Evolutionary conservation across 2,797 vertebrate genomes (phyloP), one percentile per base, ranked within the genome.

Genomic region (Benthosema pterotum): DNA sequence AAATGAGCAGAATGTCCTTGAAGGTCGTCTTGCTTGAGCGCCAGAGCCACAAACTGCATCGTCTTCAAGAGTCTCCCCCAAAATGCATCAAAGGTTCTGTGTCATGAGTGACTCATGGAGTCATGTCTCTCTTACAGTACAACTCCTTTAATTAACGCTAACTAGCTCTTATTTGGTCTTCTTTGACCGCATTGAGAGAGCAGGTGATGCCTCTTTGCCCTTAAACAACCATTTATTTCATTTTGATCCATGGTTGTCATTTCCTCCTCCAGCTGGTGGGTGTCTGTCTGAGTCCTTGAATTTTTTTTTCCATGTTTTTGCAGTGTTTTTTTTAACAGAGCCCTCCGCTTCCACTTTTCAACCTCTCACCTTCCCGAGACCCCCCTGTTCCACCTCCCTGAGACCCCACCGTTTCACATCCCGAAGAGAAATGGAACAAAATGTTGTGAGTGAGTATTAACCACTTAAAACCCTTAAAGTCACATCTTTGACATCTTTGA

Each of bases 1-100:
- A 89, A 91, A 92, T 85, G 82, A 86, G 79, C 60, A 42, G 69
- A 89, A 84, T 79, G 88, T 91, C 88, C 88, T 92, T 92, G 86
- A 92, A 92, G 88, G 91, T 91, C 77, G 42, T 83, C 68, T 76
- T 84, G 80, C 64, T 76, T 75, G 82, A 77, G 67, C 63, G 65
- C 61, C 15, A 11, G 38, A 82, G 75, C 79, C 79, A 72, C 68
- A 80, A 63, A 38, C 49, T 64, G 65, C 69, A 69, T 59, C 60
- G 60, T 71, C 75, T 47, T 48, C 15, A 73, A 77, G 67, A 67
- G 66, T 60, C 48, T 71, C 63, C 19, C 19, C 46, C 59, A 45
- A 59, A 59, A 72, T 63, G 48, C 42, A 45, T 57, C 52, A 67
- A 69, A 5, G 58, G 49, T 49, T 32, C 52, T 17, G 16, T 11